Conservation (phyloP, 1,140 invertebrate genomes). For the Lepidotrigona ventralis region DNA sequence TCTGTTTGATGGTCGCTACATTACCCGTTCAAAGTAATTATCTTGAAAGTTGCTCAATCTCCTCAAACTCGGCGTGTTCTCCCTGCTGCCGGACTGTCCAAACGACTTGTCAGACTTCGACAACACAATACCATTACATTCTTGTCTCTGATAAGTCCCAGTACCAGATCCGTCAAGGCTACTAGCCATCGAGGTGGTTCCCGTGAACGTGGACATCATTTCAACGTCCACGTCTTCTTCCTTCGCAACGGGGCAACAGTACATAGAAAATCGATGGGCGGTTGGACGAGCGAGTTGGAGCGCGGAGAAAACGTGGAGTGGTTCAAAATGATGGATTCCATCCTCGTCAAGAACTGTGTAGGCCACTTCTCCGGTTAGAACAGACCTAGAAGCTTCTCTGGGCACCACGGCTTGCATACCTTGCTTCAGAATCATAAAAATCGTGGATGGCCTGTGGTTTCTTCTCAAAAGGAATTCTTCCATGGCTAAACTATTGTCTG, state of each 20-base stretch:
- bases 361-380: conserved; percentile 87
- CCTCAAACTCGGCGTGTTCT: conserved; percentile 77
- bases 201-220: conserved; percentile 70
- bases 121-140: conserved; percentile 65
- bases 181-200: conserved; percentile 65
- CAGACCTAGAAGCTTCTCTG: conserved; percentile 85
- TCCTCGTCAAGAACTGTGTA: conserved; percentile 89
- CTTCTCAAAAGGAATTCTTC: conserved; percentile 87
- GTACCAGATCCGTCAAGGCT: conserved; percentile 68
- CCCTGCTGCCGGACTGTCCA: conserved; percentile 69
- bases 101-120: conserved; percentile 68
- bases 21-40: conserved; percentile 69
- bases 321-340: conserved; percentile 88
- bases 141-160: conserved; percentile 61
- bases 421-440: conserved; percentile 88
- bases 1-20: conserved; percentile 18
- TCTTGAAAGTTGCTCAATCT: conserved; percentile 71
- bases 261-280: conserved; percentile 84
- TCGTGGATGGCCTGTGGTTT: conserved; percentile 81
- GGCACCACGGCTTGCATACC: conserved; percentile 89
- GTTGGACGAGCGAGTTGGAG: conserved; percentile 84
- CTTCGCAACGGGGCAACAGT: conserved; percentile 82
- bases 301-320: conserved; percentile 86
- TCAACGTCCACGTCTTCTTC: conserved; percentile 79
- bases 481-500: conserved; percentile 86